A percentile compares a stretch with the other conserved stretches of the same genome.
Conservation (phyloP, 2,888 invertebrate species). For the Rhagium mordax region DNA sequence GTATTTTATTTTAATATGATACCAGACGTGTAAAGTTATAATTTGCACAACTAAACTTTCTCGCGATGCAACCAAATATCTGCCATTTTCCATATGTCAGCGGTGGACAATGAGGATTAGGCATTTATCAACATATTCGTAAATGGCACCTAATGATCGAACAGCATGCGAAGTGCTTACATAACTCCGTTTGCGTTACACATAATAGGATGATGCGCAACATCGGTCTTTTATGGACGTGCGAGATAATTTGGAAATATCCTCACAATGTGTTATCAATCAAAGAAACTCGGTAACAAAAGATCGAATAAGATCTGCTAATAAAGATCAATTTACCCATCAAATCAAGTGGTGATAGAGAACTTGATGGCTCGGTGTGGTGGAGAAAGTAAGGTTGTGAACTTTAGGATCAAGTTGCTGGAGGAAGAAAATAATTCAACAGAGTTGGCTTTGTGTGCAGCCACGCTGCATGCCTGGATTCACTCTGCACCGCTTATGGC, state of each 20-base stretch:
- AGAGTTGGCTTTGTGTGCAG: slow-evolving; percentile 50
- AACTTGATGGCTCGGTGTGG: slow-evolving; percentile 20
- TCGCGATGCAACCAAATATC: too few species aligned
- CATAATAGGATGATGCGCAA: neutral
- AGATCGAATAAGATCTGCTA: slow-evolving; percentile 21
- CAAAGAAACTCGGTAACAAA: slow-evolving; percentile 9
- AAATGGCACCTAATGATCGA: neutral
- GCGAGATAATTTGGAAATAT: slow-evolving; percentile 19
- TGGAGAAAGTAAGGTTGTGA: slow-evolving; percentile 32
- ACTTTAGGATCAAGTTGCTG: slow-evolving; percentile 44
- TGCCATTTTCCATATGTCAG: neutral
- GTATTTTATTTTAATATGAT: too few species aligned
- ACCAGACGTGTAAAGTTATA: too few species aligned
- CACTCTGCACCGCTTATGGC: slow-evolving; percentile 43
- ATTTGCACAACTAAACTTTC: too few species aligned
- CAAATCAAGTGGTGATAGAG: slow-evolving; percentile 24
- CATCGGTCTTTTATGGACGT: neutral
- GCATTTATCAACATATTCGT: neutral
- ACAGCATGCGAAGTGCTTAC: neutral
- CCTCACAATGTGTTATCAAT: slow-evolving; percentile 17
- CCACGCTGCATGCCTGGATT: slow-evolving; percentile 37
- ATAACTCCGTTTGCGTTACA: neutral
- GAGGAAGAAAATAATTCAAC: slow-evolving; percentile 51
- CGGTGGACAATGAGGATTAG: neutral
- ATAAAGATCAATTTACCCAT: slow-evolving; percentile 32